Evolutionary conservation across 2,888 invertebrate species (phyloP).

Genomic region (Pristionchus exspectatus): DNA sequence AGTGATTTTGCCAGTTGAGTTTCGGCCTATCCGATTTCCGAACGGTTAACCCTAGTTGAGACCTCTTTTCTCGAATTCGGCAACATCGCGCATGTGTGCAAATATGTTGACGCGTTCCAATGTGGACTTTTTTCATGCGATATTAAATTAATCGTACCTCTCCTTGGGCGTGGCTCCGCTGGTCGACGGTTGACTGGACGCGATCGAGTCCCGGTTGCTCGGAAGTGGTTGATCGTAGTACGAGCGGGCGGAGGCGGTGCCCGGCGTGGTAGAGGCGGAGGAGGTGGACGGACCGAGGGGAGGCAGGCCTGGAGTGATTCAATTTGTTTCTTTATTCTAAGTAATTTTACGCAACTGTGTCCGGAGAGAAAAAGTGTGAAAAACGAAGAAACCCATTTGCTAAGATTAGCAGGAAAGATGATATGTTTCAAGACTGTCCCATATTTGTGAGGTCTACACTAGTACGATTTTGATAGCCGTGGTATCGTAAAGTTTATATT

Average conservation of each 20-base stretch:
- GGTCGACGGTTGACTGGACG: slow-evolving; percentile 28
- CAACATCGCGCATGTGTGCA: too few species aligned
- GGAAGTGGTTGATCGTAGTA: neutral
- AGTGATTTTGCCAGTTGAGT: too few species aligned
- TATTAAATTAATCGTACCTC: neutral
- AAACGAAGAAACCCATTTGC: too few species aligned
- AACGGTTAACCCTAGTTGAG: too few species aligned
- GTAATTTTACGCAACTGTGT: too few species aligned
- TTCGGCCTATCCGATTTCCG: too few species aligned
- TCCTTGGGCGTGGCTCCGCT: slow-evolving; percentile 42
- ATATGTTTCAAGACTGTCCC: neutral
- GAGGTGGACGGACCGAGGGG: slow-evolving; percentile 32
- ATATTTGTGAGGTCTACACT: neutral
- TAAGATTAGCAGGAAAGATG: too few species aligned
- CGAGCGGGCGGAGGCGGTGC: neutral
- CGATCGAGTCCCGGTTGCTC: neutral
- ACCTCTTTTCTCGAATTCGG: too few species aligned
- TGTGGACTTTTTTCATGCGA: neutral
- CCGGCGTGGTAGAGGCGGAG: slow-evolving; percentile 1
- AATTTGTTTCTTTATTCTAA: too few species aligned
- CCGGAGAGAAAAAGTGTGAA: too few species aligned
- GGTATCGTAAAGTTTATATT: neutral
- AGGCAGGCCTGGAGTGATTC: neutral
- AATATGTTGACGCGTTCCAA: neutral
- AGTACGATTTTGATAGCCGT: neutral